Base-by-base conservation (phyloP, 2,113 vertebrate genomes). In the Prionailurus viverrinus region DNA sequence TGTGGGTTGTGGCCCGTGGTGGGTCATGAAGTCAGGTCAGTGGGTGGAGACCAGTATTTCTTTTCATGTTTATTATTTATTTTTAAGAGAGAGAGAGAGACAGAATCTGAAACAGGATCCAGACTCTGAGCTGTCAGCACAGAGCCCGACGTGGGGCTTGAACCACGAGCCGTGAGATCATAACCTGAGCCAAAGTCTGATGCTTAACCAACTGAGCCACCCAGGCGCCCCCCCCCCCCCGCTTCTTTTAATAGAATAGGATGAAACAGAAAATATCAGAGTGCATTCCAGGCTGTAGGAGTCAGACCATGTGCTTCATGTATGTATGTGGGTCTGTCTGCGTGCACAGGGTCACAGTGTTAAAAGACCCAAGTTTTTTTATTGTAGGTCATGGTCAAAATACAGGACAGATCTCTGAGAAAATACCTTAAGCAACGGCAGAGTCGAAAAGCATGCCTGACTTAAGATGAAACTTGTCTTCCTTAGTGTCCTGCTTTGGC, bases 1-100 rank as follows among this genome's bases (percentile, higher is more conserved):
- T 1, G 27, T n/a, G 7, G 14, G 7, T 23, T 10, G 6, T 82
- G 5, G 8, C 14, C 65, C 55, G 1, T 1, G 36, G 5, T 13
- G 27, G 63, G 45, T 45, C 36, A 2, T 39, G 39, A 94, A 58
- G 41, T 45, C 4, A 0, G 69, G 4, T 65, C n/a, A 73, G 16
- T 79, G 55, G 31, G 53, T 73, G 41, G 71, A 89, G 33, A 89
- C 29, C 19, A 48, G 39, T 18, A 21, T 63, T 61, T 41, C 61
- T n/a, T 18, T 55, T 55, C 45, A 55, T 55, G 53, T 55, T 55
- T 55, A 55, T 55, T 55, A 55, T 55, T 55, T 55, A 16, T 55
- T 55, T 55, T 16, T 55, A 15, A 55, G 16, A 55, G 53, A 55
- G 53, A 55, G 53, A 55, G 14, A 53, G 53, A 53, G 14, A 18